These are phyloP conservation scores for Rhaphigaster nebulosa DNA, from an alignment of 2,888 invertebrate genomes.

Conservation along the genomic window DNA sequence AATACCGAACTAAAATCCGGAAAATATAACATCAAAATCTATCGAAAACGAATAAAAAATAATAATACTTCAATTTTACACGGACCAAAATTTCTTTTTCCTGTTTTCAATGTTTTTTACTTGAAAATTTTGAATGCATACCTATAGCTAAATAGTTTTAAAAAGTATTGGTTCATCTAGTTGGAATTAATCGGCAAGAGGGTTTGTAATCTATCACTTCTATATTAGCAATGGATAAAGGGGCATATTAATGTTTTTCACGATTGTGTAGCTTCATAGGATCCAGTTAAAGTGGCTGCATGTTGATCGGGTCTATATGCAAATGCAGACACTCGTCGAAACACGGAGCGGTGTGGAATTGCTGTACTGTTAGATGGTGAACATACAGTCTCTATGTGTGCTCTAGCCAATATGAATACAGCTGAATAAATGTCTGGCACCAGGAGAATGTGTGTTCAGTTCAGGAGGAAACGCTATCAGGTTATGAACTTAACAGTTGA, in stretches of 20 bases:
- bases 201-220: too few relatives aligned
- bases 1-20: too few relatives aligned
- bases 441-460: not conserved
- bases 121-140: too few relatives aligned
- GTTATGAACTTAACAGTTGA: not conserved
- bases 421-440: not conserved
- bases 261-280: not conserved
- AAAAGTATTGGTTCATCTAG: too few relatives aligned
- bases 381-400: not conserved
- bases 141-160: too few relatives aligned
- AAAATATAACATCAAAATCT: too few relatives aligned
- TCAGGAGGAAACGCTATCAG: not conserved
- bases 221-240: not conserved
- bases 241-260: not conserved
- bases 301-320: not conserved
- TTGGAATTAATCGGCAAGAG: too few relatives aligned
- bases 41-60: too few relatives aligned
- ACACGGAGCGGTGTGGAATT: not conserved
- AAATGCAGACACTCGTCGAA: not conserved
- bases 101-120: too few relatives aligned
- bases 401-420: not conserved
- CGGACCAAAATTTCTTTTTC: too few relatives aligned
- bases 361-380: not conserved
- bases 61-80: too few relatives aligned
- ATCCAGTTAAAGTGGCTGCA: not conserved